phyloP scores from a whole-genome alignment of 1,140 invertebrate species.

The Conus ventricosus region DNA sequence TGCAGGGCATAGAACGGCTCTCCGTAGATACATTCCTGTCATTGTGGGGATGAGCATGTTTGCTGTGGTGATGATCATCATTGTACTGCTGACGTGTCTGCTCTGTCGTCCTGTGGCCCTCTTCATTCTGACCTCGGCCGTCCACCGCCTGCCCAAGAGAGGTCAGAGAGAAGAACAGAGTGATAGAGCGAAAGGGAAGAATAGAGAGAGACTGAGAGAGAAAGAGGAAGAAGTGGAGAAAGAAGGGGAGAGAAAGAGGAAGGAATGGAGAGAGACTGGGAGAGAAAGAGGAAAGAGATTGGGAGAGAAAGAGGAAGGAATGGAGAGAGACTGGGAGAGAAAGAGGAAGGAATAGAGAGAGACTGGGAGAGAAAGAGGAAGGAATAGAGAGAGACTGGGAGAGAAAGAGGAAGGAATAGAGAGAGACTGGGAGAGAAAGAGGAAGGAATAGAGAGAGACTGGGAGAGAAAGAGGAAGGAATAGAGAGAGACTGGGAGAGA shows the following conservation, averaged over 20 bases:
- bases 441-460: background rate
- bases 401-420: background rate
- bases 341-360: background rate
- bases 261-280: background rate
- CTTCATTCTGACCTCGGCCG: background rate
- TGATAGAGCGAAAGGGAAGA: background rate
- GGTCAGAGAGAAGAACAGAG: slow-evolving; percentile 2
- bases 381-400: background rate
- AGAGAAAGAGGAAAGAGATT: background rate
- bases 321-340: background rate
- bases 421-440: background rate
- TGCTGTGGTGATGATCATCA: background rate
- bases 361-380: background rate
- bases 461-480: background rate
- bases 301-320: background rate
- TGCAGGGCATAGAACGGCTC: background rate
- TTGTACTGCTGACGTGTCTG: background rate
- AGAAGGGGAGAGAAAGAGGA: background rate
- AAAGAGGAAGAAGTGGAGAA: background rate
- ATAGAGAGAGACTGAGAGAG: too few species aligned
- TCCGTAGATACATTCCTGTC: background rate
- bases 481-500: background rate
- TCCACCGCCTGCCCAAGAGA: background rate
- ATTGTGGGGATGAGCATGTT: background rate
- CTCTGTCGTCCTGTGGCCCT: background rate